Percentiles rank a stretch among this genome's conserved stretches.
Evolutionary conservation across 2,888 invertebrate species (phyloP).

Genomic region (Tortricodes alternella): DNA sequence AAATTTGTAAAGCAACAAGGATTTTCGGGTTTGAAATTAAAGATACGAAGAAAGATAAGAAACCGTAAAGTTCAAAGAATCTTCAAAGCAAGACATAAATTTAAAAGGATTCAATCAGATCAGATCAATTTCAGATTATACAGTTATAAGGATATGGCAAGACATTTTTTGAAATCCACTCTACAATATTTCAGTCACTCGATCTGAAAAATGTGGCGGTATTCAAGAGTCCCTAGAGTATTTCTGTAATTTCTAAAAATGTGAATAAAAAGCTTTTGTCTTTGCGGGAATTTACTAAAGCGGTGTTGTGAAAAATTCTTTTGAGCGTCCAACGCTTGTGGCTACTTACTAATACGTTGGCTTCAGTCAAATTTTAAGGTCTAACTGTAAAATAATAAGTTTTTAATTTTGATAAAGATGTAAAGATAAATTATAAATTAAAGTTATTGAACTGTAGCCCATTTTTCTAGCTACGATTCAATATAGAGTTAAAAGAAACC

Average conservation of each 20-base stretch:
- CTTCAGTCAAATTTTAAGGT: neutral
- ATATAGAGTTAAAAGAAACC: too few species aligned
- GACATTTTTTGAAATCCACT: constrained; percentile 26
- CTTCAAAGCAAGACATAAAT: constrained; percentile 26
- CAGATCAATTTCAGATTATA: constrained; percentile 45
- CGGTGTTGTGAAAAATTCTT: neutral
- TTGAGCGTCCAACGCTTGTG: constrained; percentile 8
- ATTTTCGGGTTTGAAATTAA: neutral
- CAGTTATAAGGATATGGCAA: constrained; percentile 22
- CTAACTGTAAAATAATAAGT: too few species aligned
- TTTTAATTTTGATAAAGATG: too few species aligned
- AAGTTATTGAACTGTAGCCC: too few species aligned
- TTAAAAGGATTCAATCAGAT: constrained; percentile 38
- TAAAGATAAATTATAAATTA: too few species aligned
- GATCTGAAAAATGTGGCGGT: constrained; percentile 20
- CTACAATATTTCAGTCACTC: constrained; percentile 21
- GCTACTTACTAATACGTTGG: neutral
- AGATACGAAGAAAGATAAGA: constrained; percentile 18
- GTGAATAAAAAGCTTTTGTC: constrained; percentile 2
- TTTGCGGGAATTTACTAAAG: neutral
- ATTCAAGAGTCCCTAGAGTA: neutral
- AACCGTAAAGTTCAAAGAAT: constrained; percentile 5
- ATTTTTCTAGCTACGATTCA: too few species aligned
- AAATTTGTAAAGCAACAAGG: too few species aligned
- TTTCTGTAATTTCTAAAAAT: constrained; percentile 14